Base-by-base conservation (phyloP, 2,113 vertebrate genomes). In the Hypocryptadius cinnamomeus region DNA sequence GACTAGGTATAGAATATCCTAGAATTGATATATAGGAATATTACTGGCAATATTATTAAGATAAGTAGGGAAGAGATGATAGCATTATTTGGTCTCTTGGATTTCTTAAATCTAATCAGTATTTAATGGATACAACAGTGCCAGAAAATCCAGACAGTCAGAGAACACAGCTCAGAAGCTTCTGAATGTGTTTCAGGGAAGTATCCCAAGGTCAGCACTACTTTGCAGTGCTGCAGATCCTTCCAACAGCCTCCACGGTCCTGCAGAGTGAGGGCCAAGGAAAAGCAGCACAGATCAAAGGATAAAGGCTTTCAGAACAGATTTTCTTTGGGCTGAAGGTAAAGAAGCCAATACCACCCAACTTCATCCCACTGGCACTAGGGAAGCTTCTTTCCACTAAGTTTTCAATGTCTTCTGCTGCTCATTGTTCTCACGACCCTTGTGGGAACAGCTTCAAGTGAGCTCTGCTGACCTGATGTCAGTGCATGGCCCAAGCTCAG, bases 101-200 rank as follows among this genome's bases (percentile, higher is more conserved):
- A 93, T 95, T 95, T 88, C 72, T 88, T 63, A 88, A 93, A 92
- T 92, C 82, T 94, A 93, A 96, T 96, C 87, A 94, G 71, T 86
- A 79, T 95, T 95, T 94, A 96, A 92, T 94, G 79, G 87, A 56
- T 31, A 56, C 18, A 47, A 23, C 0, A 0, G 80, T 93, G 90
- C 87, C 96, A 95, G 72, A 51, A 92, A 92, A 91, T 56, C 60
- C 82, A 85, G 76, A 94, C 93, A 91, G 92, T 28, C 65, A 73
- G 76, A 85, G 56, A 91, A 87, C 69, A 94, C 48, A 84, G 74
- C 90, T 84, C 68, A 68, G 72, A 78, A 92, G 68, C 17, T 51
- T 21, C 64, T 65, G 64, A 94, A 42, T 9, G 76, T 40, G 35
- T 93, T 79, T 85, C 79, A 73, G 91, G 84, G 78, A 82, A 82